Evolutionary conservation across 2,113 vertebrate genomes (phyloP).

Genomic region (Pluvialis apricaria): DNA sequence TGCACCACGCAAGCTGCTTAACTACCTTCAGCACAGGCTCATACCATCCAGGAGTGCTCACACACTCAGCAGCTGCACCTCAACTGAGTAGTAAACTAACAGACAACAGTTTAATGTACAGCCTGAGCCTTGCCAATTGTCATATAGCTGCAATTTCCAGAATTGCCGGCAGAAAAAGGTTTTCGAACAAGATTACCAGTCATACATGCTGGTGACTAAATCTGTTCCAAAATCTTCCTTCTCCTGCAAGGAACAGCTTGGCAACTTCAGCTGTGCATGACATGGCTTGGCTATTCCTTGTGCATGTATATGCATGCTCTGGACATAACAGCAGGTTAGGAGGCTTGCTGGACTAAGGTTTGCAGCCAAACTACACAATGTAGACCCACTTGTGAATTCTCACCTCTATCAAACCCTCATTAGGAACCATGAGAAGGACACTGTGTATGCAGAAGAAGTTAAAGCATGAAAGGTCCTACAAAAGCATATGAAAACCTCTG

Average conservation of each 20-base stretch:
- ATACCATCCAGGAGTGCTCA: not conserved
- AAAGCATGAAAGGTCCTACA: not conserved
- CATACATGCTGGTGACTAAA: not conserved
- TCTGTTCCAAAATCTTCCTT: not conserved
- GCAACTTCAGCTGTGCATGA: not conserved
- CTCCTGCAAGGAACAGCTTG: not conserved
- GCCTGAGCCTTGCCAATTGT: not conserved
- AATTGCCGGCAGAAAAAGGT: not conserved
- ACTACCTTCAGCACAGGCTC: not conserved
- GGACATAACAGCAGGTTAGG: not conserved
- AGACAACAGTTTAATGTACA: not conserved
- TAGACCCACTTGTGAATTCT: not conserved
- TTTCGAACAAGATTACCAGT: not conserved
- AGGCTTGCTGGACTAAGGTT: not conserved
- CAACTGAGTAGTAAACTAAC: not conserved
- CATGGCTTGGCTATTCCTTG: not conserved
- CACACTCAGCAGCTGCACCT: not conserved
- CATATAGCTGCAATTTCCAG: not conserved
- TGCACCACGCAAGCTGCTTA: not conserved
- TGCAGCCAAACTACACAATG: not conserved
- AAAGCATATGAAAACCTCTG: not conserved
- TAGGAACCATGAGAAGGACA: not conserved
- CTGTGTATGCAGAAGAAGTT: not conserved
- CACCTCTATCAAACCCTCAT: not conserved
- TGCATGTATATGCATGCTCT: fast-evolving